Conservation (phyloP, 2,113 vertebrate species). For the Rhadina sibilatrix region DNA sequence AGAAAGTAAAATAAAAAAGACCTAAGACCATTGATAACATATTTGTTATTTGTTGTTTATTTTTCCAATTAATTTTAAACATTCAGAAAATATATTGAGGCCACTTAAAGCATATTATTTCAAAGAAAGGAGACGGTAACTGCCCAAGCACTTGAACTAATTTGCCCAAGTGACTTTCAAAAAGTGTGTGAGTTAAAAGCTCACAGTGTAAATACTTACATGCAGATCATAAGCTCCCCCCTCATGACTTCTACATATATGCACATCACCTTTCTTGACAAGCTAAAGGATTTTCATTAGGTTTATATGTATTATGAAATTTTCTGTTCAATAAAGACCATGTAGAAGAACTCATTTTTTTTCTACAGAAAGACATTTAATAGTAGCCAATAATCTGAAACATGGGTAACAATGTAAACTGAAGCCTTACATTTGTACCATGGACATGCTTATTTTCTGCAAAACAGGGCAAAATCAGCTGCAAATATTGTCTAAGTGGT, state of each 20-base stretch:
- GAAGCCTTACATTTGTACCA: neutral
- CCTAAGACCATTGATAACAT: neutral
- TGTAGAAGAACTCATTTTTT: neutral
- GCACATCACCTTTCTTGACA: neutral
- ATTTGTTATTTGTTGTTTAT: too few relatives aligned
- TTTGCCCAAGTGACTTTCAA: neutral
- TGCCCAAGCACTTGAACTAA: constrained; percentile 9
- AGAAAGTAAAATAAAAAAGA: neutral
- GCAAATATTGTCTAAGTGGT: neutral
- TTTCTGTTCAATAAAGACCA: neutral
- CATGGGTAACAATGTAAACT: neutral
- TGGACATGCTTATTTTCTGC: neutral
- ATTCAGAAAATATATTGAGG: constrained; percentile 34
- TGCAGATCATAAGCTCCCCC: neutral
- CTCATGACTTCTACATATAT: neutral
- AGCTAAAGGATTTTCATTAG: neutral
- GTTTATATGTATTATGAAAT: neutral
- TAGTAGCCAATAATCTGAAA: neutral
- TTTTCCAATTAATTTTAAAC: constrained; percentile 42
- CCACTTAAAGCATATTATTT: constrained; percentile 47
- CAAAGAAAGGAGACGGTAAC: constrained; percentile 30
- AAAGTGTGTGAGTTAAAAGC: neutral
- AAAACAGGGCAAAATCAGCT: neutral
- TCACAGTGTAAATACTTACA: neutral
- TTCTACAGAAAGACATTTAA: neutral